Evolutionary conservation across 2,113 vertebrate species (phyloP), one percentile per base, ranked within the genome.

Genomic region (Reinhardtius hippoglossoides): DNA sequence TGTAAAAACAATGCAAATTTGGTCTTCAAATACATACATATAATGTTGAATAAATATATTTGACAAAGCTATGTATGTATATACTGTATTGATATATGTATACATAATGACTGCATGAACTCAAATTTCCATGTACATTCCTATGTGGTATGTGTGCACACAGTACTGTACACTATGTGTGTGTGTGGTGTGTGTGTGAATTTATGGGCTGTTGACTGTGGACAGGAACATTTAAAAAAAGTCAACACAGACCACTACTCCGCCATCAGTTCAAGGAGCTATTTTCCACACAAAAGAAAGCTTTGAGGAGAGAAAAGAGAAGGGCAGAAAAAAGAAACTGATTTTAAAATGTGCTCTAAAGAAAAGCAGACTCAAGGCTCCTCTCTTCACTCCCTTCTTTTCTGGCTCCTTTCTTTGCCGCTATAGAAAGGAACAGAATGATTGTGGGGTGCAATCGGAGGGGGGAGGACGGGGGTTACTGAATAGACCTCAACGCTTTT

Each of bases 401-500:
- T 86, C 87, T 87, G 58, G 82, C 84, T 87, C 69, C 87, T 91
- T 92, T 94, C 86, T 93, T 91, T 86, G 83, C 86, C 42, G 75
- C 82, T 81, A 89, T 91, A 93, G 88, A 94, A 95, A 95, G 94
- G 94, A 95, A 94, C 95, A 95, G 95, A 96, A 95, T 94, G 95
- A 96, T 96, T 96, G 96, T 94, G 95, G 96, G 96, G 95, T 94
- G 95, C 94, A 92, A 92, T 94, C 68, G 93, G 95, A 94, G 94
- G 93, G 93, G 93, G 27, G 74, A 48, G 69, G 92, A 69, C 57
- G 89, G 76, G 87, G 85, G 78, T 67, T 94, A 94, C 93, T 95
- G 96, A 96, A 98, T 95, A 96, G 94, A 92, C 95, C 95, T 97
- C 96, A 95, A 96, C 95, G 85, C 89, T 97, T 97, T 96, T 90